Percentiles rank a stretch among this genome's conserved stretches.
Evolutionary conservation across 2,113 vertebrate genomes (phyloP).

Genomic region (Malurus elegans): DNA sequence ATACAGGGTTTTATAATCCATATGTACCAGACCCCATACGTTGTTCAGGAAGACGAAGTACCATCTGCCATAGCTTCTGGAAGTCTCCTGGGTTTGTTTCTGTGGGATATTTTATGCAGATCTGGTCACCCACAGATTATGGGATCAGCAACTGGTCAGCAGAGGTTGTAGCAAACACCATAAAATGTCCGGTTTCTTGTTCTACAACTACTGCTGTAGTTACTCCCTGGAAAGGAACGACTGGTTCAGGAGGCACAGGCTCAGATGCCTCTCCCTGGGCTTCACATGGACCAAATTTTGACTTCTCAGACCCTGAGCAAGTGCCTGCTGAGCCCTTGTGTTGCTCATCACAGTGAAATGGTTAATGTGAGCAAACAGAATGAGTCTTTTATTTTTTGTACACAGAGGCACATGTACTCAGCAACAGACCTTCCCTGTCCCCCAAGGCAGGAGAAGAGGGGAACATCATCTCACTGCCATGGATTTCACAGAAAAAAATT

Average conservation of each 20-base stretch:
- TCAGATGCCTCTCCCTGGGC: not conserved
- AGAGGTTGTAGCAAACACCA: not conserved
- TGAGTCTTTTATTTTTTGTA: not conserved
- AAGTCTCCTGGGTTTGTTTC: not conserved
- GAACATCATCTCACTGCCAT: not conserved
- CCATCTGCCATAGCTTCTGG: not conserved
- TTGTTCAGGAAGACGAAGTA: not conserved
- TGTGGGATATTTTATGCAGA: not conserved
- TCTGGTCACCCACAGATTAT: not conserved
- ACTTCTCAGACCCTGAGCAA: not conserved
- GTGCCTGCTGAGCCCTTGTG: not conserved
- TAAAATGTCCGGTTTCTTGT: not conserved
- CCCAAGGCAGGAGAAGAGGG: not conserved
- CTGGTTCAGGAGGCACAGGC: not conserved
- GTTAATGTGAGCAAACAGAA: not conserved
- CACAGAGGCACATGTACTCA: not conserved
- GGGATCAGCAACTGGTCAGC: not conserved
- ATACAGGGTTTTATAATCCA: not conserved
- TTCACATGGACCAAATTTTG: not conserved
- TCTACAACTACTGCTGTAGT: not conserved
- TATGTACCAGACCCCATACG: not conserved
- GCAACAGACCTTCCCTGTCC: not conserved
- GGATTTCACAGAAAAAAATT: not conserved
- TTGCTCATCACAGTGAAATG: not conserved
- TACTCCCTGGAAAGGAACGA: not conserved